Base-by-base conservation (phyloP, 2,888 invertebrate genomes). In the Stictocephala bisonia region DNA sequence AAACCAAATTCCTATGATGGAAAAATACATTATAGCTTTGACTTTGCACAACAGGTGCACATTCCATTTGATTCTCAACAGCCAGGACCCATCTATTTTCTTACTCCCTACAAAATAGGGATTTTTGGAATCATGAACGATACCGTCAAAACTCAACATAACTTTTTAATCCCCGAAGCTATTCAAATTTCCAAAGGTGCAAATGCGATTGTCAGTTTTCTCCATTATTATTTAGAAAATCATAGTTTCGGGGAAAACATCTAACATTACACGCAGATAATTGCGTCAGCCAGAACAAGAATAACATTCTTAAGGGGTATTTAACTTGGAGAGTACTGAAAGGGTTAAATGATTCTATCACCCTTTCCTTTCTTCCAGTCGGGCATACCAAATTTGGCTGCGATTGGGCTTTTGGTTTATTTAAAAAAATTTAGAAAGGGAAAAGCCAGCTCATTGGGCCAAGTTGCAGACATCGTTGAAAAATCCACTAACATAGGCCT, bases 111-210 rank as follows among this genome's bases (percentile, higher is more conserved):
- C 11, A 71, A 71, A 71, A 29, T 71, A 41, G 58, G 71, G 6
- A 1, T 58, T 15, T 71, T 71, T 71, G 71, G 71, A 7, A 58
- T 71, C 15, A 71, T 71, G 71, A 58, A 58, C 20, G 71, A 71
- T 41, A 58, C 71, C 3, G 22, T 24, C 3, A 56, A 58, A 58
- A 41, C 13, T n/a, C 71, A 71, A 31, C 58, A 71, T 48, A 53
- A 70, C 40, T 69, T 51, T 35, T 29, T 69, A 20, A 51, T 69
- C 20, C 69, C 69, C 1, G 69, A 69, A 20, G 18, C 51, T 1
- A 15, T 50, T 9, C 35, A 41, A 22, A 50, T 69, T 15, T n/a
- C 69, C 11, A 69, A 69, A 53, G 53, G 53, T n/a, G 15, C 69
- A 31, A 69, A 69, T 51, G n/a, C 69, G 11, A 53, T 69, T 18